Evolutionary conservation across 2,797 vertebrate species (phyloP), one percentile per base, ranked within the genome.

Genomic region (Crenuchus spilurus): DNA sequence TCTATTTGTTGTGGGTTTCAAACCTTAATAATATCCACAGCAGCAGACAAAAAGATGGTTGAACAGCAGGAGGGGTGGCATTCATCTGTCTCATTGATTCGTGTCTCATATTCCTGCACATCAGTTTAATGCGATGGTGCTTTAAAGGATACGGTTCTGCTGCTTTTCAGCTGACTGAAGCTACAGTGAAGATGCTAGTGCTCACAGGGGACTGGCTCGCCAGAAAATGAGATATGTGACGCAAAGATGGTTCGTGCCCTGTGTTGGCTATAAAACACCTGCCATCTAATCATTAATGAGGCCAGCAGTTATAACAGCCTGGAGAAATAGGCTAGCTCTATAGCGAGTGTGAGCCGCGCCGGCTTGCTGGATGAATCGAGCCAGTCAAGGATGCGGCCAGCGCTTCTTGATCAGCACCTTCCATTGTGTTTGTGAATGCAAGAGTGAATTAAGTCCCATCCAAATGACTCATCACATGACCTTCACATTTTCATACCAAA

Each of bases 221-320:
- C 48, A 10, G 48, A 54, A 68, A 54, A 51, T 51, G 64, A 66
- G n/a, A 66, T n/a, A 42, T 64, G 61, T 44, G 61, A 64, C 39
- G 74, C 70, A 51, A n/a, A 62, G 70, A 52, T 4, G n/a, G 11
- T 51, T 41, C 3, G 26, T 49, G 65, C 10, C 18, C 62, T 33
- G 41, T 35, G 71, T 67, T 10, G 61, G 83, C 69, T 81, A 77
- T 85, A 82, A 73, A 86, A 82, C 79, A 82, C 73, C 8, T 52
- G 79, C 70, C 74, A 37, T 62, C 80, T 49, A 31, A 70, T 77
- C 67, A 75, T 82, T 72, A 70, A 63, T 28, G 30, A 77, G 65
- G 65, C 42, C 69, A 55, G 64, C 44, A 35, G 75, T 72, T 71
- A 44, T 69, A 76, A 81, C 61, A 58, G 69, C 66, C 52, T 65